Evolutionary conservation across 2,797 vertebrate species (phyloP).

Genomic region (Siniperca scherzeri): DNA sequence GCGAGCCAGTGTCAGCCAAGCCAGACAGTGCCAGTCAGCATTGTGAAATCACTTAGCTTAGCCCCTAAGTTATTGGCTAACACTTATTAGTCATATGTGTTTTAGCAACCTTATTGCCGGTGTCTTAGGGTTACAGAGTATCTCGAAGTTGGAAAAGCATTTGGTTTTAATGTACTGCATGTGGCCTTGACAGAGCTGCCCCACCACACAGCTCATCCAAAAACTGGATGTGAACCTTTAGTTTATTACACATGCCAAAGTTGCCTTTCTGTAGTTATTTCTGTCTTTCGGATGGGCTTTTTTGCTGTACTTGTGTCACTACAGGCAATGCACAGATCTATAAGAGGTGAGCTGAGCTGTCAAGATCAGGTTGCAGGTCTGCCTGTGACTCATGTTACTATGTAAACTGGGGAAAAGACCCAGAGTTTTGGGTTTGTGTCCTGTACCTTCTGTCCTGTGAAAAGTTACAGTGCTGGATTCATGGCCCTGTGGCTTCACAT

Average conservation of each 20-base stretch:
- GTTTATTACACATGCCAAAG: not conserved
- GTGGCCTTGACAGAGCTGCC: conserved; percentile 12
- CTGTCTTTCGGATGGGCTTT: not conserved
- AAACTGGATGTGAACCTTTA: not conserved
- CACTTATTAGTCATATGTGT: conserved; percentile 11
- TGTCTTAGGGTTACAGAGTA: not conserved
- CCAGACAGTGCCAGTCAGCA: conserved; percentile 25
- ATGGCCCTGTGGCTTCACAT: not conserved
- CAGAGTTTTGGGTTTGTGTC: conserved; percentile 4
- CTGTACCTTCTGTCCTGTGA: not conserved
- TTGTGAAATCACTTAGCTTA: conserved; percentile 62
- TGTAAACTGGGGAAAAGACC: not conserved
- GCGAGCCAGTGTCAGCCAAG: not conserved
- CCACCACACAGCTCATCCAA: not conserved
- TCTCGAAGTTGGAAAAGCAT: not conserved
- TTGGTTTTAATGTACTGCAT: not conserved
- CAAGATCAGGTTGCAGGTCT: conserved; percentile 54
- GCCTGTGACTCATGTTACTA: conserved; percentile 3
- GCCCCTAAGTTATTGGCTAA: conserved; percentile 36
- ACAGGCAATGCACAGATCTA: conserved; percentile 24
- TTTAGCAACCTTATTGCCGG: not conserved
- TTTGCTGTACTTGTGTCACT: not conserved
- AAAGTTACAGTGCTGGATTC: not conserved
- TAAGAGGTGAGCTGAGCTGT: conserved; percentile 36
- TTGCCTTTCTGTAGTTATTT: not conserved